These are phyloP conservation scores for Nicator chloris DNA, from an alignment of 2,113 vertebrate species.

Conservation along the genomic window DNA sequence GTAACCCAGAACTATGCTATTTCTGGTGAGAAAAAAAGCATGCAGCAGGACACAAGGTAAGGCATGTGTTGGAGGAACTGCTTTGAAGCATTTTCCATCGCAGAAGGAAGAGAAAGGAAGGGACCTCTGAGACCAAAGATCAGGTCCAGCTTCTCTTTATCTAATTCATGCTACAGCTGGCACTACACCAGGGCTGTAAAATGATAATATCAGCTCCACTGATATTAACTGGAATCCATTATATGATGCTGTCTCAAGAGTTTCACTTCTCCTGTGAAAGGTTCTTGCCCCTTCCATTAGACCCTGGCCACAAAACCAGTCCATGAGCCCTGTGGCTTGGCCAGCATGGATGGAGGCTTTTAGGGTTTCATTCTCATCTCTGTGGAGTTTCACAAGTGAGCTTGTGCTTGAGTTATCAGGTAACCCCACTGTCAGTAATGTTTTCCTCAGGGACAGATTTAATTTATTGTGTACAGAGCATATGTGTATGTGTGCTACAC, in stretches of 20 bases:
- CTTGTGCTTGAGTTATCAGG: neutral
- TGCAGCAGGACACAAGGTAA: neutral
- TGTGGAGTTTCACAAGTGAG: neutral
- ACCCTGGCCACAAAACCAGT: neutral
- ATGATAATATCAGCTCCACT: neutral
- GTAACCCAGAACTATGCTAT: neutral
- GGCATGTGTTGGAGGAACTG: fast-evolving
- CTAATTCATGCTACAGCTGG: neutral
- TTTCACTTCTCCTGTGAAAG: neutral
- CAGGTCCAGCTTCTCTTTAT: neutral
- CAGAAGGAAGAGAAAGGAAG: neutral
- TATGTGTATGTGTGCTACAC: neutral
- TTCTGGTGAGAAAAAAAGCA: neutral
- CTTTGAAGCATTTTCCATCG: neutral
- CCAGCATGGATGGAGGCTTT: neutral
- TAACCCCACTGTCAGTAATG: neutral
- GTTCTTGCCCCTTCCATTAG: neutral
- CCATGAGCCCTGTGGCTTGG: neutral
- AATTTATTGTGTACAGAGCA: neutral
- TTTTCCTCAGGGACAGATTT: neutral
- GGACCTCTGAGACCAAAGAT: neutral
- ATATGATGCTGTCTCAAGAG: neutral
- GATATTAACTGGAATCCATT: neutral
- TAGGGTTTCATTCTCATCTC: neutral
- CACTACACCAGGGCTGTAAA: neutral